A percentile compares a stretch with the other conserved stretches of the same genome.
These are phyloP conservation scores for Babyrousa celebensis DNA, from an alignment of 2,797 vertebrate genomes.

Conservation along the genomic window DNA sequence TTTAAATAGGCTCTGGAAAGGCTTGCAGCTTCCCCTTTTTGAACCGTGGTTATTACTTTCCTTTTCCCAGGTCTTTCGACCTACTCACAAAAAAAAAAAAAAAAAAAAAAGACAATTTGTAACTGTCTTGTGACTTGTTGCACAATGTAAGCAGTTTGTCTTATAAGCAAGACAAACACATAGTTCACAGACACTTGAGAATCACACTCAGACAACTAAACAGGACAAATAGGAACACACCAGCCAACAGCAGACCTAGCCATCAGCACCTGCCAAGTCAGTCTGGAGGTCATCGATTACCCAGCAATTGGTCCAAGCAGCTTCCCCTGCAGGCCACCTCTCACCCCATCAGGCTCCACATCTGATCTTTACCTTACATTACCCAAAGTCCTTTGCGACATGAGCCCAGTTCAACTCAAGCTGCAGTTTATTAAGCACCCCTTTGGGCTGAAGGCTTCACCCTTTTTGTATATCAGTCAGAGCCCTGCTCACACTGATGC, in stretches of 20 bases:
- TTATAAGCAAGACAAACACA: not conserved
- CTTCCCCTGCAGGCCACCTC: not conserved
- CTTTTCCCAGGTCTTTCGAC: not conserved
- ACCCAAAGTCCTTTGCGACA: not conserved
- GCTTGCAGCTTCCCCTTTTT: slow-evolving; percentile 25
- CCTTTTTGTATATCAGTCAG: not conserved
- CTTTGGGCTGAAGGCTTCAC: not conserved
- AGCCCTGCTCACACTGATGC: not conserved
- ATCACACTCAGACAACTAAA: not conserved
- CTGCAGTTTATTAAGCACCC: not conserved
- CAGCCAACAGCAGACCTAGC: not conserved
- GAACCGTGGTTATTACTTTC: not conserved
- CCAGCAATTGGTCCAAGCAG: not conserved
- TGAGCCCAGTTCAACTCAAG: not conserved
- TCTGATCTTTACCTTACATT: not conserved
- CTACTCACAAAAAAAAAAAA: not conserved
- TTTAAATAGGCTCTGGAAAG: slow-evolving; percentile 54
- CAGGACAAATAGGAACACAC: not conserved
- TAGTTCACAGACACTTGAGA: not conserved
- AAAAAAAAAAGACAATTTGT: not conserved
- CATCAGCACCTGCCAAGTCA: not conserved
- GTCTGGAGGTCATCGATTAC: not conserved
- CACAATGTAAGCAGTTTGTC: not conserved
- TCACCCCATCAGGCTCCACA: not conserved
- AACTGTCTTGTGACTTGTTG: slow-evolving; percentile 40